Evolutionary conservation across 2,888 invertebrate species (phyloP), one percentile per base, ranked within the genome.

Genomic region (Bembecia ichneumoniformis): DNA sequence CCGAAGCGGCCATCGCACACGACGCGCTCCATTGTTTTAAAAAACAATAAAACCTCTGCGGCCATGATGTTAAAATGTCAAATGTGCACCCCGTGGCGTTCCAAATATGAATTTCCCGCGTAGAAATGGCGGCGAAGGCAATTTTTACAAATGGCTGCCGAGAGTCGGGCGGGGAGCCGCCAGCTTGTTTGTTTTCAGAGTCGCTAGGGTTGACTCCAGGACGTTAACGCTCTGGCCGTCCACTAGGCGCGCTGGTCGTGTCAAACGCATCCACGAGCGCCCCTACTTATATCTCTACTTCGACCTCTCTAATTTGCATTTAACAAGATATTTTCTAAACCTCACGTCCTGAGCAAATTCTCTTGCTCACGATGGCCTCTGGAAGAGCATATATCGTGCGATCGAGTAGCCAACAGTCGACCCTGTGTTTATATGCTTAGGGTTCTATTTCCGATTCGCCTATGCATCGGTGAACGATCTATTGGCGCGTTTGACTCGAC

Each of bases 71-170:
- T 62, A 66, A 74, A 77, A 75, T 73, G 79, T 80, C 82, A 78
- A 81, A 75, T 78, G 76, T 71, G 71, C 77, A 66, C 84, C 86
- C 86, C 70, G 82, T 76, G 76, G 68, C 77, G 81, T 71, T 76
- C 72, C 75, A 78, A 83, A 84, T 84, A 83, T 83, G 81, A 82
- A 82, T 82, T 83, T 81, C 79, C 73, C 83, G 81, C 79, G 75
- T 63, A 79, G 72, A 86, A 86, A 83, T 84, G 86, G 84, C 82
- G 86, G 75, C 77, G 77, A 66, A 81, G 84, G 82, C 76, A 82
- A 82, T 82, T 83, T 83, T 84, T 86, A 82, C 82, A 86, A 84
- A 84, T 84, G 86, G 84, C 86, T 78, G 84, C 83, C 82, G 75
- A 59, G 72, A 69, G 28, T 28, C 28, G 28, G 71, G 72, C 17